Base-by-base conservation (phyloP, 2,797 vertebrate species). In the Columba guinea region DNA sequence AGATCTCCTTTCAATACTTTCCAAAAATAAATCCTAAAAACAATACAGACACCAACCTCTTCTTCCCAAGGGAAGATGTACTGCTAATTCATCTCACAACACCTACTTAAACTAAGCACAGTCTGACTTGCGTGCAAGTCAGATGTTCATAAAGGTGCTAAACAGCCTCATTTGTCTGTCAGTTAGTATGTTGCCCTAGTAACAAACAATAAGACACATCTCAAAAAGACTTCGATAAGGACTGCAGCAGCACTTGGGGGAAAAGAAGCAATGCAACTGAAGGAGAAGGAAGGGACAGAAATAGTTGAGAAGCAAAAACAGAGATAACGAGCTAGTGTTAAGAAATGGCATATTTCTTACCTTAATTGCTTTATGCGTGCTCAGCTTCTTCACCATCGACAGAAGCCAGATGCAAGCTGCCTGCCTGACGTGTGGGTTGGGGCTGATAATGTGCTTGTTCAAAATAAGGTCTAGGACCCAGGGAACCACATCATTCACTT, bases 341-440 rank as follows among this genome's bases (percentile, higher is more conserved):
- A 28, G 14, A 74, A 77, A 75, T 14, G 21, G 28, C 0, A 1
- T 41, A 26, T 55, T 87, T 84, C 82, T 94, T 94, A 99, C 99
- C 98, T 98, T 99, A 96, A 99, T 99, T 97, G 99, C 99, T 96
- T 98, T 98, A 95, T 99, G 99, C 20, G 98, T 97, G 89, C 98
- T 98, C 51, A 99, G 98, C 91, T 99, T 99, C 97, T 99, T 99
- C 92, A 99, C 99, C 89, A 99, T 95, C 3, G 99, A 99, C 8
- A 99, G 98, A 75, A 99, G 98, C 99, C 99, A 99, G 96, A 99
- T 98, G 97, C 99, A 99, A 89, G 99, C 98, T 13, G 99, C 99
- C 95, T 99, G 99, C 18, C 99, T 98, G 88, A 99, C 89, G 5
- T 99, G 99, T 34, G 99, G 99, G 95, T 99, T 99, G 76, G 98